Percentiles rank a stretch among this genome's conserved stretches.
These are phyloP conservation scores for Psephotus haematonotus DNA, from an alignment of 2,113 vertebrate species.

Conservation along the genomic window DNA sequence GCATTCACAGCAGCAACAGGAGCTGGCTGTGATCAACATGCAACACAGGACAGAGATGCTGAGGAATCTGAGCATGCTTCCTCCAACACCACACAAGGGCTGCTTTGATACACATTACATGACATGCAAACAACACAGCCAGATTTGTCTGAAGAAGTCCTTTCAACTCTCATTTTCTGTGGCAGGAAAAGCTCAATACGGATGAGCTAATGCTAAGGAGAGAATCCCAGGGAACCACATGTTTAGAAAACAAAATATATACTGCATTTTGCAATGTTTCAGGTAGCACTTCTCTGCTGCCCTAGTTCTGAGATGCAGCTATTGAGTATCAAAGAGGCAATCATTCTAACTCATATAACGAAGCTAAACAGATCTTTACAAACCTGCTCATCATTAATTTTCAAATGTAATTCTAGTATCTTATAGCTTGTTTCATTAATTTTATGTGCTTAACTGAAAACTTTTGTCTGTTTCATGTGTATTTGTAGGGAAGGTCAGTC, in stretches of 20 bases:
- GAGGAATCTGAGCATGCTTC: constrained; percentile 13
- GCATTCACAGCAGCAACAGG: background rate
- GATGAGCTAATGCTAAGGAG: background rate
- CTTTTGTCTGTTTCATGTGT: background rate
- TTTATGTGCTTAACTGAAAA: background rate
- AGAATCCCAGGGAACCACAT: background rate
- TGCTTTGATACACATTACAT: background rate
- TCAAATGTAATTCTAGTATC: background rate
- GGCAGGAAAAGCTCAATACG: background rate
- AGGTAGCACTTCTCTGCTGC: background rate
- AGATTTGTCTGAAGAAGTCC: background rate
- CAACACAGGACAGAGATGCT: constrained; percentile 30
- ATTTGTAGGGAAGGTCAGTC: background rate
- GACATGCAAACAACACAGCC: background rate
- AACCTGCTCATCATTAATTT: background rate
- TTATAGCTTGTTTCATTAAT: background rate
- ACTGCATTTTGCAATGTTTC: background rate
- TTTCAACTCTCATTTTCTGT: background rate
- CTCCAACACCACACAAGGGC: background rate
- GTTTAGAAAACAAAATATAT: background rate
- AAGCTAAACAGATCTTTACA: background rate
- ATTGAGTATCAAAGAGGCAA: background rate
- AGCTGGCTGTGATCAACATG: constrained; percentile 15
- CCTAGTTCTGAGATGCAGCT: background rate
- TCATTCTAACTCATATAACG: background rate